phyloP scores from a whole-genome alignment of 2,797 vertebrate species.

The Heliangelus exortis region DNA sequence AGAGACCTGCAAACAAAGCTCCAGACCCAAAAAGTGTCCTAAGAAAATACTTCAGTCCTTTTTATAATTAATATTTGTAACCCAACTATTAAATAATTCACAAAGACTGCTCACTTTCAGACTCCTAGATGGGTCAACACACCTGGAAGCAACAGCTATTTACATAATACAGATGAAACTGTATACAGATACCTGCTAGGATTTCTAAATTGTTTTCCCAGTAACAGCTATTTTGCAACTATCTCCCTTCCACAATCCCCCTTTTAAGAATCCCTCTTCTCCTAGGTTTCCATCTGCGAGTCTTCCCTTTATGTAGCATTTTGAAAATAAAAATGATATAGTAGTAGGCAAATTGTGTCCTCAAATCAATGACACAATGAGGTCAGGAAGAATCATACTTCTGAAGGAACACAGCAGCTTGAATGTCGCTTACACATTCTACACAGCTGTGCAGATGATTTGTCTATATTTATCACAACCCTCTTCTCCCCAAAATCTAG shows the following conservation, averaged over 20 bases:
- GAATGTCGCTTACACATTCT: neutral
- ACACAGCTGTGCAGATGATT: neutral
- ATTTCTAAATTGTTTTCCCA: conserved; percentile 11
- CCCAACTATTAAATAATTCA: conserved; percentile 63
- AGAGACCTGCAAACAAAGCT: conserved; percentile 47
- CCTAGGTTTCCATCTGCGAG: neutral
- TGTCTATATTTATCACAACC: neutral
- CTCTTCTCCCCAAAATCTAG: neutral
- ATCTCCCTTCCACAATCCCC: neutral
- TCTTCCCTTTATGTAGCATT: neutral
- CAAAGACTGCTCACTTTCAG: neutral
- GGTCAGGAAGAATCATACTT: neutral
- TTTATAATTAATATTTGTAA: conserved; percentile 60
- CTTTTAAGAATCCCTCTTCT: neutral
- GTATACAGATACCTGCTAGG: neutral
- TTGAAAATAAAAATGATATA: conserved; percentile 1
- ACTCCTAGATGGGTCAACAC: conserved; percentile 61
- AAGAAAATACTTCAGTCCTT: conserved; percentile 18
- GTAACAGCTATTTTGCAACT: neutral
- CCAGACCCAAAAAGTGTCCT: neutral
- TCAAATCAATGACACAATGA: conserved; percentile 38
- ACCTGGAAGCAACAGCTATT: conserved; percentile 36
- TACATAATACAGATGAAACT: conserved; percentile 27
- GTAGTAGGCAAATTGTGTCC: neutral
- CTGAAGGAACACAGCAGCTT: neutral